These are phyloP conservation scores for Antheraea pernyi DNA, from an alignment of 1,140 invertebrate genomes.

Conservation along the genomic window DNA sequence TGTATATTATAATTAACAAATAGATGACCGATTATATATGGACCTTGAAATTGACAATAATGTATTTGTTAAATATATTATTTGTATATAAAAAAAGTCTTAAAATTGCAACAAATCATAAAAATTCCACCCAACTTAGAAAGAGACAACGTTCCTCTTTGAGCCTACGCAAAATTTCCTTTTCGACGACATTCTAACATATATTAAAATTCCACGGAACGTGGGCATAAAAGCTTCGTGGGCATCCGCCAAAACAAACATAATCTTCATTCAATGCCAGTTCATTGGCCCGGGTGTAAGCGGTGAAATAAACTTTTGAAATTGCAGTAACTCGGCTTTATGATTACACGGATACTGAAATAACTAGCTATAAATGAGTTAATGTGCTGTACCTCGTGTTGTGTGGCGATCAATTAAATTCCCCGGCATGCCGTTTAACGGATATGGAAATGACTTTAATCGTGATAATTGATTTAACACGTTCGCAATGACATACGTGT, in stretches of 20 bases:
- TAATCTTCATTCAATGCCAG: constrained; percentile 19
- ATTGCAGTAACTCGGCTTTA: constrained; percentile 29
- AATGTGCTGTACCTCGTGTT: constrained; percentile 10
- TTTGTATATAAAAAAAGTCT: no score
- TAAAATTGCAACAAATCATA: no score
- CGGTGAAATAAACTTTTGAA: constrained; percentile 26
- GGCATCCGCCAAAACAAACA: constrained; percentile 29
- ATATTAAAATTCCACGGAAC: constrained; percentile 15
- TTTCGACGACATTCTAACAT: not conserved
- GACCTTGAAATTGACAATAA: no score
- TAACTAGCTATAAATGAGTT: constrained; percentile 16
- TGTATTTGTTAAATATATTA: no score
- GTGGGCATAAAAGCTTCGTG: constrained; percentile 17
- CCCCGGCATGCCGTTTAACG: not conserved
- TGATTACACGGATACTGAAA: constrained; percentile 25
- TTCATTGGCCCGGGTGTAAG: constrained; percentile 25
- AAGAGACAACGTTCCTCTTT: not conserved
- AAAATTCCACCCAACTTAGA: not conserved
- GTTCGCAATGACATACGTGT: not conserved
- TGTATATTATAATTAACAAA: no score
- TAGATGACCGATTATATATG: no score
- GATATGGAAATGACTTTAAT: not conserved
- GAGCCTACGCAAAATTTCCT: not conserved
- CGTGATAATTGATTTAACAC: no score
- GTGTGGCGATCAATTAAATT: not conserved